Evolutionary conservation across 2,113 vertebrate genomes (phyloP).

Genomic region (Apus apus): DNA sequence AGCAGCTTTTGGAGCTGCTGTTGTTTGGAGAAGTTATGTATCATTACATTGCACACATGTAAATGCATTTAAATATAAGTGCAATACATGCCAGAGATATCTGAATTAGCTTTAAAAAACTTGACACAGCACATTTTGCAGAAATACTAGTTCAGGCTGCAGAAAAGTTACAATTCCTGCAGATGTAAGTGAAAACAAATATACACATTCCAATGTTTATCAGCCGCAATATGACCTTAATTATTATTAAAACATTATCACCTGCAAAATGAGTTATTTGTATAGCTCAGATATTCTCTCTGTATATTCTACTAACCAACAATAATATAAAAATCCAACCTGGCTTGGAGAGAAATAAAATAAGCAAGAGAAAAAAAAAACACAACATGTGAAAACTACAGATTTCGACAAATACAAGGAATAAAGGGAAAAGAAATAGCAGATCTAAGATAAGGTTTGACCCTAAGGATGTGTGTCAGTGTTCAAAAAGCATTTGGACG

Average conservation of each 20-base stretch:
- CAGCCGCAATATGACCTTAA: background rate
- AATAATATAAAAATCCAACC: background rate
- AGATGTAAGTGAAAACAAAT: background rate
- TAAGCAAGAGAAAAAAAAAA: background rate
- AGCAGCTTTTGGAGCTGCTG: background rate
- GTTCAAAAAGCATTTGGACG: background rate
- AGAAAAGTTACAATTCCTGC: background rate
- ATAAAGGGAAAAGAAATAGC: background rate
- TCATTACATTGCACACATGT: background rate
- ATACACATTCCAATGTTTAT: background rate
- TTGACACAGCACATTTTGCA: background rate
- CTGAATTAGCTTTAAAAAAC: background rate
- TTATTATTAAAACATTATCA: background rate
- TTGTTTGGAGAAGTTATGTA: background rate
- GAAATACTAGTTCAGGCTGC: background rate
- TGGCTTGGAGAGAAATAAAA: background rate
- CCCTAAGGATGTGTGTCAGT: background rate
- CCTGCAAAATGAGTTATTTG: background rate
- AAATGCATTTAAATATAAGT: background rate
- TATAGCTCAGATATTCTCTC: background rate
- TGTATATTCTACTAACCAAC: background rate
- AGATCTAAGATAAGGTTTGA: background rate
- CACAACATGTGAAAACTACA: background rate
- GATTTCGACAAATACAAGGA: background rate
- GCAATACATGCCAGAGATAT: background rate